Evolutionary conservation across 2,113 vertebrate genomes (phyloP).

Genomic region (Ameiurus melas): DNA sequence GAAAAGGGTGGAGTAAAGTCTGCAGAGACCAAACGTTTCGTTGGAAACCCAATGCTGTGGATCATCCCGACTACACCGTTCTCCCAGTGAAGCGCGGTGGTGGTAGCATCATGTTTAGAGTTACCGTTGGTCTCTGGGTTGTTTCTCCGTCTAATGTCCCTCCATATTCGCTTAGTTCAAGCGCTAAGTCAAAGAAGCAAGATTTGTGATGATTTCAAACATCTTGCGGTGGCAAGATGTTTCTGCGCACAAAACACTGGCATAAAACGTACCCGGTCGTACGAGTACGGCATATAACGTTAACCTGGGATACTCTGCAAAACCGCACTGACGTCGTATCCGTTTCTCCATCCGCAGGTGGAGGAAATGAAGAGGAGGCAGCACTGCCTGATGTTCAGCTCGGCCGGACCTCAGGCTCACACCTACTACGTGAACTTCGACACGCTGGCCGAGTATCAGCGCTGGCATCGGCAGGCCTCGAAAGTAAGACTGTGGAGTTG

Average conservation of each 20-base stretch:
- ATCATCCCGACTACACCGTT: neutral
- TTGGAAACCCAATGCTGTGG: neutral
- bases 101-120: neutral
- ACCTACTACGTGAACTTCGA: constrained; percentile 93
- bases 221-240: neutral
- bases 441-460: constrained; percentile 84
- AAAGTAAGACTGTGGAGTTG: constrained; percentile 76
- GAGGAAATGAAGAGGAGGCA: constrained; percentile 90
- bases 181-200: neutral
- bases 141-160: neutral
- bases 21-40: neutral
- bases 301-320: neutral
- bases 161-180: no score
- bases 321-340: neutral
- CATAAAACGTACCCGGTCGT: neutral
- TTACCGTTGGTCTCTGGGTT: neutral
- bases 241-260: neutral
- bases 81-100: neutral
- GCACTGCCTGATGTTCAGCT: constrained; percentile 88
- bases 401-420: constrained; percentile 87
- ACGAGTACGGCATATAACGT: neutral
- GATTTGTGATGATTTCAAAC: no score
- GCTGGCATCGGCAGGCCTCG: constrained; percentile 91
- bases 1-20: neutral
- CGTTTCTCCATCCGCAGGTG: constrained; percentile 72